Percentiles rank a stretch among this genome's conserved stretches.
Evolutionary conservation across 2,888 invertebrate genomes (phyloP).

Genomic region (Galerucella nymphaeae): DNA sequence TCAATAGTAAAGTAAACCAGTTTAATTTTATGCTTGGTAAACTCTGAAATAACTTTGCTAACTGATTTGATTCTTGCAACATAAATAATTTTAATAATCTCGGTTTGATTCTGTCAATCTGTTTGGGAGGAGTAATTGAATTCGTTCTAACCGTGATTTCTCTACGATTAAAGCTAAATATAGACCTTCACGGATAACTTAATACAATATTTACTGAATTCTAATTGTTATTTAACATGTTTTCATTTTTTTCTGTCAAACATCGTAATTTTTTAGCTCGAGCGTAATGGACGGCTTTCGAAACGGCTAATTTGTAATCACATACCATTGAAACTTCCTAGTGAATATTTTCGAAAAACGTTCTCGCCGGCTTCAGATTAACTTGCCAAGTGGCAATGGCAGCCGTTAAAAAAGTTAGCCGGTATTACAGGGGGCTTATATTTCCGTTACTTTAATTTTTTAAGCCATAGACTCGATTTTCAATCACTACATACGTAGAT

Average conservation of each 20-base stretch:
- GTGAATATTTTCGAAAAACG: conserved; percentile 21
- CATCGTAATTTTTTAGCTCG: conserved; percentile 1
- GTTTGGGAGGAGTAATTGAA: background rate
- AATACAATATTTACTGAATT: background rate
- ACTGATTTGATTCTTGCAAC: no score
- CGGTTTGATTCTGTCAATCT: background rate
- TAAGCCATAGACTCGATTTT: background rate
- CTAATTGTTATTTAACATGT: background rate
- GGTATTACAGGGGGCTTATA: conserved; percentile 9
- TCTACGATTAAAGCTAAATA: background rate
- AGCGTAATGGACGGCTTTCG: conserved; percentile 8
- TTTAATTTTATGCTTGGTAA: background rate
- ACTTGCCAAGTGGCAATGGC: conserved; percentile 21
- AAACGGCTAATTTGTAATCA: conserved; percentile 18
- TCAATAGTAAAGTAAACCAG: background rate
- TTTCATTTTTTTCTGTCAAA: background rate
- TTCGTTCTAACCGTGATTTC: background rate
- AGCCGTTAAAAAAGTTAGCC: conserved; percentile 3
- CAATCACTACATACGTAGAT: background rate
- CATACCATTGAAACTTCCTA: conserved; percentile 19
- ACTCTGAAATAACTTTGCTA: background rate
- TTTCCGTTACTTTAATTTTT: background rate
- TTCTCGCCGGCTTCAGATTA: conserved; percentile 18
- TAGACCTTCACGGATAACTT: background rate
- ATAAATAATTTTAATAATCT: background rate